Evolutionary conservation across 2,797 vertebrate species (phyloP).

Genomic region (Menidia menidia): DNA sequence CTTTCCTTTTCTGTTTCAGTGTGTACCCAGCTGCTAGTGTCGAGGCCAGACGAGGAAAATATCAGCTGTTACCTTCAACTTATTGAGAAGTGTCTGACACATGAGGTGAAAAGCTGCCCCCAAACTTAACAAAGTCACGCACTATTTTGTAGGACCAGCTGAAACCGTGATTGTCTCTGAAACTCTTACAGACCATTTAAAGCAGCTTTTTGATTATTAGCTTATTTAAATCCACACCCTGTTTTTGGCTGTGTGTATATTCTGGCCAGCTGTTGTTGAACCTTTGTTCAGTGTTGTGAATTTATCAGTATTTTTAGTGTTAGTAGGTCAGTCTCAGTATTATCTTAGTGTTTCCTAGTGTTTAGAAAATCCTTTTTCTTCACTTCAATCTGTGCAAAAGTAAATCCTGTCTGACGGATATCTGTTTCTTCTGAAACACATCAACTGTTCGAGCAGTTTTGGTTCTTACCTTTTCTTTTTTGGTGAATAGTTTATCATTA

Average conservation of each 20-base stretch:
- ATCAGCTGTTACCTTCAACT: constrained; percentile 97
- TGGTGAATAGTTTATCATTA: background rate
- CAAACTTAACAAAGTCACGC: background rate
- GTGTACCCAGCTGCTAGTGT: constrained; percentile 95
- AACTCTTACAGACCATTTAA: background rate
- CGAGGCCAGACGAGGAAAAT: constrained; percentile 95
- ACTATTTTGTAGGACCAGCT: background rate
- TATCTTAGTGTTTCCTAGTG: background rate
- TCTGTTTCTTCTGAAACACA: background rate
- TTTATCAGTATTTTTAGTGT: too few species aligned
- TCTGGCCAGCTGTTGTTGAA: background rate
- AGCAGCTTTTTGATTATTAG: background rate
- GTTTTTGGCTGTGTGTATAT: background rate
- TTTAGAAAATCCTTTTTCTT: background rate
- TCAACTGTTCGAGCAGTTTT: background rate
- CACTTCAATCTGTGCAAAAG: background rate
- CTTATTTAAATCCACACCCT: background rate
- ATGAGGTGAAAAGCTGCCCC: constrained; percentile 84
- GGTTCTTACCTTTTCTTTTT: background rate
- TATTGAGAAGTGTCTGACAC: constrained; percentile 94
- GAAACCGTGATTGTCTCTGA: background rate
- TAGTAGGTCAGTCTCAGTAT: background rate
- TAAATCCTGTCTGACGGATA: too few species aligned
- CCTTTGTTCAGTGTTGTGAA: background rate
- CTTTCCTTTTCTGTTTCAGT: constrained; percentile 73